Base-by-base conservation (phyloP, 2,888 invertebrate genomes). In the Apotomis turbidana region DNA sequence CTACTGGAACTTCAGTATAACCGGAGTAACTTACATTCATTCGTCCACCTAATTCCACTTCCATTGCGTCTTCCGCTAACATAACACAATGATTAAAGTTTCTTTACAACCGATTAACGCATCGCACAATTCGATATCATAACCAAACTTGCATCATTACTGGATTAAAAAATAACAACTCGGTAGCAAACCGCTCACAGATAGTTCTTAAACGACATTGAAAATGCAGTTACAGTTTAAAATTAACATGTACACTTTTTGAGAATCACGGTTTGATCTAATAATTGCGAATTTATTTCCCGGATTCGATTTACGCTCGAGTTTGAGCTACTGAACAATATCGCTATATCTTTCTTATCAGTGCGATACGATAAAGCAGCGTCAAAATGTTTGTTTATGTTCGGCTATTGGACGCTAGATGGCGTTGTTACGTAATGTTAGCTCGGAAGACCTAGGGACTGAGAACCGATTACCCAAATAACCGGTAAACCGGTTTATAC, bases 21-120 rank as follows among this genome's bases (percentile, higher is more conserved):
- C 27, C 27, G 13, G 4, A 10, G 6, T 70, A 59, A 84, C 88
- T 88, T 80, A 90, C 90, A 76, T 73, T 79, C 51, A 90, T 76
- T 41, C 82, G 78, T 55, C 90, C 90, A 70, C 83, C 83, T 12
- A 82, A 68, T 76, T 90, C 85, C n/a, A 84, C 88, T 61, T 85
- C 84, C 74, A 86, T 83, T 2, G 91, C 91, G 69, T 91, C 91
- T 76, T 90, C 90, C 12, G 90, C 91, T 69, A 79, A 79, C 89
- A 90, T 89, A 58, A 54, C 60, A 67, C 41, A 68, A 3, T 15
- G 3, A 38, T 27, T 46, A 60, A 15, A 66, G 12, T 60, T 15
- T 52, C 70, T 46, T 49, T 10, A 5, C 44, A 49, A 9, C 52
- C 9, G 15, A 49, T 51, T 59, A 59, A 58, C 71, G 58, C 62